phyloP scores from a whole-genome alignment of 2,113 vertebrate species.

The Percopsis transmontana region DNA sequence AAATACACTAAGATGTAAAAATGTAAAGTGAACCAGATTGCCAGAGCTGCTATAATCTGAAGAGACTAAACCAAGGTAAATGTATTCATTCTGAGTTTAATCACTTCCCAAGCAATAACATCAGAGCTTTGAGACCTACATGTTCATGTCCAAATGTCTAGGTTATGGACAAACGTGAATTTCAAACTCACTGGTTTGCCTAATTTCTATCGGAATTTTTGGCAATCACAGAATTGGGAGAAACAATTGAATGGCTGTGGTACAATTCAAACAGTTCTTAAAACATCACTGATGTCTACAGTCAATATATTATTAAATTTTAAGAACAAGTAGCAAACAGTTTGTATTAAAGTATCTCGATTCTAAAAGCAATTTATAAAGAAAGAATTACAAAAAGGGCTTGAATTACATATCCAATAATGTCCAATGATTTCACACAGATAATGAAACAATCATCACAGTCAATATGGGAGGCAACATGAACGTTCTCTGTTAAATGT shows the following conservation, averaged over 20 bases:
- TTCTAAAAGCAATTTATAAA: slow-evolving; percentile 56
- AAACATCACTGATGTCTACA: slow-evolving; percentile 56
- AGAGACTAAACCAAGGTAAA: slow-evolving; percentile 5
- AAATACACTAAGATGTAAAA: neutral
- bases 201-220: slow-evolving; percentile 13
- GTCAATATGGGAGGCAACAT: slow-evolving; percentile 56
- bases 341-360: slow-evolving; percentile 46
- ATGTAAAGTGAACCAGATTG: neutral
- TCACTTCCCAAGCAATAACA: slow-evolving; percentile 59
- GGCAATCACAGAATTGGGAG: slow-evolving; percentile 16
- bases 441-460: slow-evolving; percentile 33
- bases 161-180: slow-evolving; percentile 46
- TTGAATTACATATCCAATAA: slow-evolving; percentile 32
- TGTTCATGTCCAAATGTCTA: slow-evolving; percentile 24
- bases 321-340: slow-evolving; percentile 44
- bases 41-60: neutral
- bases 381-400: slow-evolving; percentile 46
- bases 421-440: slow-evolving; percentile 35
- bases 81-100: slow-evolving; percentile 56
- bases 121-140: slow-evolving; percentile 33
- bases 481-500: slow-evolving; percentile 49
- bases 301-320: slow-evolving; percentile 42
- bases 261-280: slow-evolving; percentile 56
- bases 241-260: slow-evolving; percentile 21
- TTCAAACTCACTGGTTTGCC: slow-evolving; percentile 25